phyloP scores from a whole-genome alignment of 2,888 invertebrate species.

The Fabriciana adippe region DNA sequence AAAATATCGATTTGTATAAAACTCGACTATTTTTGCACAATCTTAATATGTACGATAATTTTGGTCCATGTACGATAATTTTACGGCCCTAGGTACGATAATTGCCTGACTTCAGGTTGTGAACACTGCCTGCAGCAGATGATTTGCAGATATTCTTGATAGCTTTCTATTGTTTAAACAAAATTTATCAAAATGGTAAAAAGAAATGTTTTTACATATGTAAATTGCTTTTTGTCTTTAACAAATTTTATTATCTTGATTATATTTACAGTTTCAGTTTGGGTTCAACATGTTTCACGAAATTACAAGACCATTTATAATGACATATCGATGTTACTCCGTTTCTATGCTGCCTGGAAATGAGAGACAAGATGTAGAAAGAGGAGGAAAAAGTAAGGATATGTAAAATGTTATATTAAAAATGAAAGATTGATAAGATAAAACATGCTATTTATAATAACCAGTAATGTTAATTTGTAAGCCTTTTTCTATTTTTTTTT shows the following conservation, averaged over 20 bases:
- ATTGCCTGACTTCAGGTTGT: too few relatives aligned
- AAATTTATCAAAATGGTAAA: constrained; percentile 55
- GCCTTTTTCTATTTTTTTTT: too few relatives aligned
- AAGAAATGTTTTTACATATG: not conserved
- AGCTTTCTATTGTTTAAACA: constrained; percentile 35
- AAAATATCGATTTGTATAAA: too few relatives aligned
- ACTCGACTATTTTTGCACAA: too few relatives aligned
- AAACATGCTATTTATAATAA: too few relatives aligned
- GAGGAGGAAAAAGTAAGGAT: constrained; percentile 95
- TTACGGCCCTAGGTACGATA: too few relatives aligned
- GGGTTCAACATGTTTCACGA: constrained; percentile 95
- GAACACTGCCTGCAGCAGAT: constrained; percentile 36
- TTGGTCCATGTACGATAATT: too few relatives aligned
- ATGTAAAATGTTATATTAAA: not conserved
- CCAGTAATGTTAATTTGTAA: too few relatives aligned
- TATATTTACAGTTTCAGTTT: constrained; percentile 86
- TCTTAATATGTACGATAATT: too few relatives aligned
- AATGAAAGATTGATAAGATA: not conserved
- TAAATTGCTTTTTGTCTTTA: constrained; percentile 2
- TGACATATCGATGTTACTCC: constrained; percentile 94
- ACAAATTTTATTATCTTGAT: constrained; percentile 6
- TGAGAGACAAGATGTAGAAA: constrained; percentile 96
- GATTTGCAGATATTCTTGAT: constrained; percentile 59
- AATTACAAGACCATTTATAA: constrained; percentile 89
- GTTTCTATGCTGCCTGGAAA: constrained; percentile 97